phyloP scores from a whole-genome alignment of 35 echinoderm and acorn worm genomes.

The Apostichopus californicus region DNA sequence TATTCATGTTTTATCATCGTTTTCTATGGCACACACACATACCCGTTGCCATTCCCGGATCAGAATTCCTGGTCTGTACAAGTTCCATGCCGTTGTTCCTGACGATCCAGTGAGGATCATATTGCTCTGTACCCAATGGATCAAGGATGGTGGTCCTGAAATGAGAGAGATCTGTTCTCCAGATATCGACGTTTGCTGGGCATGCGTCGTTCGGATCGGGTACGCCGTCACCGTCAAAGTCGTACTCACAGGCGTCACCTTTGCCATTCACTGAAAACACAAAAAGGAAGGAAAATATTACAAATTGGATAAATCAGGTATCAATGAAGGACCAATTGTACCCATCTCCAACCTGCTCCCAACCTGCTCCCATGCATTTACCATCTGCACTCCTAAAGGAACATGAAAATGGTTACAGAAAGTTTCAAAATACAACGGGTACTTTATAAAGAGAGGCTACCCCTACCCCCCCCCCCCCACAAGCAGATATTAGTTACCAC shows the following conservation, averaged over 20 bases:
- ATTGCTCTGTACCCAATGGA: conserved; percentile 75
- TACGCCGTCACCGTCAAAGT: conserved; percentile 91
- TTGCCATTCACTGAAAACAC: conserved; percentile 71
- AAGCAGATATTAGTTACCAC: too few species aligned
- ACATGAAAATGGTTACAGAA: too few species aligned
- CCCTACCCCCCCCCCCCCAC: too few species aligned
- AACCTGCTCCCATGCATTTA: too few species aligned
- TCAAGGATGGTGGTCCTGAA: conserved; percentile 85
- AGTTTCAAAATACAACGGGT: too few species aligned
- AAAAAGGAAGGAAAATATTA: neutral
- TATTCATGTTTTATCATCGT: too few species aligned
- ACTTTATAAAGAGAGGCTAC: too few species aligned
- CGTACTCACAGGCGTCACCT: conserved; percentile 88
- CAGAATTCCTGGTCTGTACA: conserved; percentile 90
- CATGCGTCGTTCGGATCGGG: conserved; percentile 76
- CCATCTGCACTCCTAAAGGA: too few species aligned
- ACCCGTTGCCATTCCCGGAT: conserved; percentile 96
- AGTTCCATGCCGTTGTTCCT: conserved; percentile 91
- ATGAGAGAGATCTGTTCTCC: conserved; percentile 78
- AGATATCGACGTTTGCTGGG: conserved; percentile 75
- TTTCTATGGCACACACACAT: neutral
- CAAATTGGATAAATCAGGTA: too few species aligned
- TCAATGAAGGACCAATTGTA: too few species aligned
- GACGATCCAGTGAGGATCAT: conserved; percentile 95
- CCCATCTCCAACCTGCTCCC: too few species aligned